Evolutionary conservation across 2,113 vertebrate species (phyloP).

Genomic region (Oreocharis arfaki): DNA sequence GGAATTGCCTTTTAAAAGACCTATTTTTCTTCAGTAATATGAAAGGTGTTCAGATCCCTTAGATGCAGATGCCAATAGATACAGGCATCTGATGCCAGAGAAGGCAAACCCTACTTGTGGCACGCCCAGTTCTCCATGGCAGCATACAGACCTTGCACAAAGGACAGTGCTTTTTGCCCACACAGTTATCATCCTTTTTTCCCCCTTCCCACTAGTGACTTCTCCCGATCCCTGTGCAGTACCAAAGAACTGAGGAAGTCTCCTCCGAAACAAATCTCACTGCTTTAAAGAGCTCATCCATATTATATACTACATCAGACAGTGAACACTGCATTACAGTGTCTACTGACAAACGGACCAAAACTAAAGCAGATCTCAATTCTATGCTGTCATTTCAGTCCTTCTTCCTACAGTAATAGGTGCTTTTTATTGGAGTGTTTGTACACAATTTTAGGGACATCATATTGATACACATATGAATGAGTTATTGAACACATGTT

Average conservation of each 20-base stretch:
- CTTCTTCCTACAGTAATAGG: background rate
- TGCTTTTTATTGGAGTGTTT: background rate
- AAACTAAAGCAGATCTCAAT: background rate
- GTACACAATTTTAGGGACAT: background rate
- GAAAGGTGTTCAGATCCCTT: background rate
- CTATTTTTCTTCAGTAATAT: background rate
- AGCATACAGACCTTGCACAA: background rate
- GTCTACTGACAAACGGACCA: background rate
- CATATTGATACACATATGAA: background rate
- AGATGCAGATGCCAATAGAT: background rate
- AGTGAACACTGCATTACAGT: background rate
- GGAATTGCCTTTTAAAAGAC: background rate
- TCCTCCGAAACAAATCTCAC: background rate
- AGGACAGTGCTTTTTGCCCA: background rate
- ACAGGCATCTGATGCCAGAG: background rate
- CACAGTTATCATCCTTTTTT: background rate
- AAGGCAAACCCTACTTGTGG: background rate
- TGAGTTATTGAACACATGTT: background rate
- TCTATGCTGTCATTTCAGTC: background rate
- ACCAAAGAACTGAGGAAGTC: background rate
- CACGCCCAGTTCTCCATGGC: background rate
- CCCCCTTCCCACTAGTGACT: background rate
- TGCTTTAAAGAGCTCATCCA: background rate
- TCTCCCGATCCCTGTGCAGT: background rate
- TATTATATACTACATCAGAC: background rate